These are phyloP conservation scores for Euspilapteryx auroguttella DNA, from an alignment of 2,888 invertebrate species.

Conservation along the genomic window DNA sequence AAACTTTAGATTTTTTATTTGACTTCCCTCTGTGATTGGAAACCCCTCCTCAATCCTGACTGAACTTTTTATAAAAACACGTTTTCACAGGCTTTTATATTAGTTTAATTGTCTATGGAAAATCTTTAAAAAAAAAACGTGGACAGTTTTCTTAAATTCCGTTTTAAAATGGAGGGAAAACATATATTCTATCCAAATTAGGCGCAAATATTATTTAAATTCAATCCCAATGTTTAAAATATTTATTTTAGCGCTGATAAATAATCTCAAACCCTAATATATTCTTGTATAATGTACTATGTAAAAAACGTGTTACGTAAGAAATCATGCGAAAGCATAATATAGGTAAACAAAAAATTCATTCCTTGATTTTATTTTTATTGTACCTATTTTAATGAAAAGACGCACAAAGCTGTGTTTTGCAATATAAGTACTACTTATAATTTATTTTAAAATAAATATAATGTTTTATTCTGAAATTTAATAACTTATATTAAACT, in stretches of 20 bases:
- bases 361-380: conserved; percentile 14
- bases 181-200: neutral
- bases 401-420: conserved; percentile 30
- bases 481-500: conserved; percentile 28
- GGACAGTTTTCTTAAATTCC: neutral
- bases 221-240: conserved; percentile 10
- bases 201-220: neutral
- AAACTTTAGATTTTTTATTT: too few relatives aligned
- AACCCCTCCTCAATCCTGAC: too few relatives aligned
- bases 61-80: too few relatives aligned
- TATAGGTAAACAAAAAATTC: conserved; percentile 17
- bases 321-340: conserved; percentile 12
- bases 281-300: conserved; percentile 52
- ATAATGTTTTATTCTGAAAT: too few relatives aligned
- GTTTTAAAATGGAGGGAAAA: neutral
- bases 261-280: conserved; percentile 17
- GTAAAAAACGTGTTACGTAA: conserved; percentile 15
- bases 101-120: too few relatives aligned
- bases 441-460: too few relatives aligned
- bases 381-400: too few relatives aligned
- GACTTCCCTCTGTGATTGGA: too few relatives aligned
- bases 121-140: neutral
- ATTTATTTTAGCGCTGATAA: neutral
- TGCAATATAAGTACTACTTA: too few relatives aligned
- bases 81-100: too few relatives aligned